These are phyloP conservation scores for Amphiduros pacificus DNA, from an alignment of 2,888 invertebrate genomes.

Conservation along the genomic window DNA sequence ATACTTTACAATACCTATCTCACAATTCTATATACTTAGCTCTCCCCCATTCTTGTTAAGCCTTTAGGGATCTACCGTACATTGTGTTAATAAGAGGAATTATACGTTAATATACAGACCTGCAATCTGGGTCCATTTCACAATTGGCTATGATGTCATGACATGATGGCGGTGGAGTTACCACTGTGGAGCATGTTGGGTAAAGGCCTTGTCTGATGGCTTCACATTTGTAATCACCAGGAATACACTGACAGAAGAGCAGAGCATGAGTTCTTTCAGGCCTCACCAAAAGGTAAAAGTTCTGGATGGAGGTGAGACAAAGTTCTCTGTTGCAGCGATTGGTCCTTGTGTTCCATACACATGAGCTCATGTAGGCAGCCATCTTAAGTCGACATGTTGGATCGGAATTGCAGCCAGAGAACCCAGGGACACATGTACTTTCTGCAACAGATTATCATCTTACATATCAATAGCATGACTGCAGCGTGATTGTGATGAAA, in stretches of 20 bases:
- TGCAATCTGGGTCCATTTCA: slow-evolving; percentile 80
- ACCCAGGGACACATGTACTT: slow-evolving; percentile 21
- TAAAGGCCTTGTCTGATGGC: slow-evolving; percentile 87
- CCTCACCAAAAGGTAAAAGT: slow-evolving; percentile 21
- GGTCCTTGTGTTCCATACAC: slow-evolving; percentile 20
- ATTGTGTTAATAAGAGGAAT: no score
- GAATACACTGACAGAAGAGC: slow-evolving; percentile 28
- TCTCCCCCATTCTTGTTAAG: no score
- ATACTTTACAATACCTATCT: no score
- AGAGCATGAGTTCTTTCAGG: slow-evolving; percentile 19
- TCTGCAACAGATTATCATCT: no score
- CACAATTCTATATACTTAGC: no score
- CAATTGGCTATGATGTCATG: slow-evolving; percentile 82
- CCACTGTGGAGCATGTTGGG: slow-evolving; percentile 82
- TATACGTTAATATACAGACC: no score
- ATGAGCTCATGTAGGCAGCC: slow-evolving; percentile 21
- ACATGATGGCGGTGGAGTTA: slow-evolving; percentile 81
- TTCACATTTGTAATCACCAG: slow-evolving; percentile 77
- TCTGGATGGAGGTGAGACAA: slow-evolving; percentile 18
- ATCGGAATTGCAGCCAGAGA: slow-evolving; percentile 22
- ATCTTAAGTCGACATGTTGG: slow-evolving; percentile 18
- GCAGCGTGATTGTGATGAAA: no score
- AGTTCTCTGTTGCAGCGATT: slow-evolving; percentile 13
- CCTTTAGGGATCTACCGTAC: no score
- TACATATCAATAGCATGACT: no score